Evolutionary conservation across 2,888 invertebrate species (phyloP), one percentile per base, ranked within the genome.

Genomic region (Ennomos fuscantarius): DNA sequence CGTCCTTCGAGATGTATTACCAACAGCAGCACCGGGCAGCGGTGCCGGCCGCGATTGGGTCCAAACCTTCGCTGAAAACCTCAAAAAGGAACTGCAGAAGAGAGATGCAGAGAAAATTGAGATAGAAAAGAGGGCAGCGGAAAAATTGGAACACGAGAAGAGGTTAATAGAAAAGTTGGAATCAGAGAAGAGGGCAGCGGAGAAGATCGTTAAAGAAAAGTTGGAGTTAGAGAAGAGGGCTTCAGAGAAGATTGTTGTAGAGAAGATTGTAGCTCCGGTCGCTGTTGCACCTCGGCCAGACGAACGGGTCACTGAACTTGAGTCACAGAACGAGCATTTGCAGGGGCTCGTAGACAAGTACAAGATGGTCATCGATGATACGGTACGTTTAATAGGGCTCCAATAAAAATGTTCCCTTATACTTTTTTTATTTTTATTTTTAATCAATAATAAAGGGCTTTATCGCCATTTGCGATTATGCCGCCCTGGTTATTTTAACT

Each of bases 301-400:
- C 49, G 71, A 76, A 10, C 74, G 84, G 9, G 62, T 93, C 60
- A 74, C 84, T 48, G 94, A 95, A 36, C 80, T 95, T 58, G 81
- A 87, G 58, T 85, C 92, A 67, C 93, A 95, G 77, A 95, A 95
- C 79, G 92, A 93, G 70, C 94, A 94, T 68, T 85, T 96, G 67
- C 94, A 94, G 73, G 89, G 88, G 41, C 92, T 94, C 76, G 94
- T 95, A 47, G 93, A 93, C 63, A 94, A 96, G 81, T 96, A 96
- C 78, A 95, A 96, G 85, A 93, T 89, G 74, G 94, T 96, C 68
- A 96, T 97, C 64, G 94, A 94, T 67, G 96, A 96, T 77, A 96
- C 96, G 68, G 96, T 96, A 81, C 93, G 94, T 92, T 58, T 43
- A 6, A 24, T 24, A 24, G 5, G 24, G 24, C 6, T 24, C 24